Percentiles rank a stretch among this genome's conserved stretches.
phyloP scores from a whole-genome alignment of 2,113 vertebrate species.

The Cryptomyrus ogoouensis region DNA sequence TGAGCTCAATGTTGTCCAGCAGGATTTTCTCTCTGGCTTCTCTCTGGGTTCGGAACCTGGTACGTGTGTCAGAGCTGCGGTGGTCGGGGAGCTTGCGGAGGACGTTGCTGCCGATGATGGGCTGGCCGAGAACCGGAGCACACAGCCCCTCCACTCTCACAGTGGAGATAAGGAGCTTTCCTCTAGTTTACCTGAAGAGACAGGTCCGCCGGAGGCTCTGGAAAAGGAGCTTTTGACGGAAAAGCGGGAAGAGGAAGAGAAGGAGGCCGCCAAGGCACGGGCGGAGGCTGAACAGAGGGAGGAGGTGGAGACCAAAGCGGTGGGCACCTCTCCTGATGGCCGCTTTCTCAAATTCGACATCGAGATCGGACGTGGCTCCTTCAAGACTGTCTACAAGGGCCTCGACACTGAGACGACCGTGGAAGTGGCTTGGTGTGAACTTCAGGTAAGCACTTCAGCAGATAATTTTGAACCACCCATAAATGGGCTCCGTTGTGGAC shows the following conservation, averaged over 20 bases:
- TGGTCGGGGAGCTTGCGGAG: not conserved
- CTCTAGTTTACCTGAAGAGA: slow-evolving; percentile 26
- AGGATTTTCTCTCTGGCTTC: slow-evolving; percentile 4
- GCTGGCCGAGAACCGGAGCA: slow-evolving; percentile 31
- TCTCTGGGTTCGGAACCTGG: slow-evolving; percentile 27
- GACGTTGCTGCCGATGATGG: not conserved
- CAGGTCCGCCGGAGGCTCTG: slow-evolving; percentile 37
- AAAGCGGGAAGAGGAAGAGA: slow-evolving; percentile 50
- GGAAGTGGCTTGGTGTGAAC: slow-evolving; percentile 97
- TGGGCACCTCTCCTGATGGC: slow-evolving; percentile 89
- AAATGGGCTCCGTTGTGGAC: not conserved
- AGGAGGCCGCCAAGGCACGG: slow-evolving; percentile 54
- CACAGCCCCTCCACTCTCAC: slow-evolving; percentile 41
- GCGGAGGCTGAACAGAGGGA: slow-evolving; percentile 64
- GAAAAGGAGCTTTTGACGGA: slow-evolving; percentile 39
- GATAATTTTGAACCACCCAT: not conserved
- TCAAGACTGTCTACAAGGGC: slow-evolving; percentile 97
- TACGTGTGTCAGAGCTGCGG: slow-evolving; percentile 18
- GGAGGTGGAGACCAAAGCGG: slow-evolving; percentile 93
- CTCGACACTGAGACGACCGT: slow-evolving; percentile 96
- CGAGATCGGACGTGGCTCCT: slow-evolving; percentile 92
- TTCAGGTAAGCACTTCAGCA: slow-evolving; percentile 72
- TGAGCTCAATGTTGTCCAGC: slow-evolving; percentile 31
- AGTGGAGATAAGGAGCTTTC: slow-evolving; percentile 28
- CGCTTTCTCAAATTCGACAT: slow-evolving; percentile 98